These are phyloP conservation scores for Dromaius novaehollandiae DNA, from an alignment of 2,113 vertebrate species.

Conservation along the genomic window DNA sequence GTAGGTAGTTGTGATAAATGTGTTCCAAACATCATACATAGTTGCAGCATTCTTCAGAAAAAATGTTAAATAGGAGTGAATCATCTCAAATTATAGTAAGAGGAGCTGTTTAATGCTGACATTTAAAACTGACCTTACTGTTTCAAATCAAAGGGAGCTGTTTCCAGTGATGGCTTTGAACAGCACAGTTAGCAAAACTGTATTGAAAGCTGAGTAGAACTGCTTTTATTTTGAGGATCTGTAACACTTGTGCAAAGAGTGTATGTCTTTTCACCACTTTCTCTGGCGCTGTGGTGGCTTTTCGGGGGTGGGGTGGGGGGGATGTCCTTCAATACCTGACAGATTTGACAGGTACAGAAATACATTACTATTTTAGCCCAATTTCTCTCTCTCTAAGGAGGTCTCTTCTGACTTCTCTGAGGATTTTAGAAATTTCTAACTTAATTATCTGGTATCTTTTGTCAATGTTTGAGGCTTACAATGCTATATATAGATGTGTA, in stretches of 20 bases:
- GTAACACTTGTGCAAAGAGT: neutral
- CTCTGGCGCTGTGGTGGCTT: neutral
- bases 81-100: neutral
- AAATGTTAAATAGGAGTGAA: neutral
- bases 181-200: neutral
- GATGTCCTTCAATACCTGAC: constrained; percentile 1
- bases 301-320: neutral
- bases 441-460: constrained; percentile 18
- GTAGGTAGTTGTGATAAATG: constrained; percentile 15
- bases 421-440: constrained; percentile 40
- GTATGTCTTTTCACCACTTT: neutral
- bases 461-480: constrained; percentile 35
- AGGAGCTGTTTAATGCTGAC: neutral
- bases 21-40: neutral
- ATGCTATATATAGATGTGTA: constrained; percentile 37
- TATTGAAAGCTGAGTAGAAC: neutral
- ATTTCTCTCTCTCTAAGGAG: neutral
- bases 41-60: neutral
- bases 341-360: neutral
- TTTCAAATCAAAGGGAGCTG: neutral
- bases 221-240: neutral
- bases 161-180: neutral
- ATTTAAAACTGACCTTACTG: constrained; percentile 10
- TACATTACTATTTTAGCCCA: neutral
- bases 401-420: constrained; percentile 22